phyloP scores from a whole-genome alignment of 2,797 vertebrate species.

The Ispidina lecontei region DNA sequence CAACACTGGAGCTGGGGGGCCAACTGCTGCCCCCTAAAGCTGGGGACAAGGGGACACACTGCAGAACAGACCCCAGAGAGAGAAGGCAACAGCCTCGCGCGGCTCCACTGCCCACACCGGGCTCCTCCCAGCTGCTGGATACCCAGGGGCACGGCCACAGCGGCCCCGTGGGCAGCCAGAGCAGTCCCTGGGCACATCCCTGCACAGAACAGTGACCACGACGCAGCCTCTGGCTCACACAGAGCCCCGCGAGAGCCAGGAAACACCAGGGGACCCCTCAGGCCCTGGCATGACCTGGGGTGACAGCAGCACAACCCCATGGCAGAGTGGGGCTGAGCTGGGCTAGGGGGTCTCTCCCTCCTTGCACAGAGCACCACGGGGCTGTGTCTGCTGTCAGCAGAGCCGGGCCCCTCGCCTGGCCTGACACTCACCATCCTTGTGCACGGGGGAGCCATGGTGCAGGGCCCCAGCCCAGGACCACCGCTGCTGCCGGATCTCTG shows the following conservation, averaged over 20 bases:
- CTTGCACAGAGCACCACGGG: neutral
- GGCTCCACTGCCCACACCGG: neutral
- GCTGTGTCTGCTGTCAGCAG: rapidly evolving
- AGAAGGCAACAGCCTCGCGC: rapidly evolving
- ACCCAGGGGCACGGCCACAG: rapidly evolving
- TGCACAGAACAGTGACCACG: rapidly evolving
- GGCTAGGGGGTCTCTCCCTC: neutral
- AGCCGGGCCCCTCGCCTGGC: neutral
- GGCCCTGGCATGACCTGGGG: neutral
- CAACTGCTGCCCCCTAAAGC: neutral
- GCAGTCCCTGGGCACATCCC: neutral
- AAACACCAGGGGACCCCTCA: rapidly evolving
- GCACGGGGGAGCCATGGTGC: conserved; percentile 84
- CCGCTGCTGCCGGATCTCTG: conserved; percentile 95
- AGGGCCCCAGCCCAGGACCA: conserved; percentile 94
- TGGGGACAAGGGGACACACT: rapidly evolving
- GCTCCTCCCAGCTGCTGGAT: neutral
- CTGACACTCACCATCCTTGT: conserved; percentile 79
- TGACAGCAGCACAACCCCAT: rapidly evolving
- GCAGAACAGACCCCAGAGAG: neutral
- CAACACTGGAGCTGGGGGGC: neutral
- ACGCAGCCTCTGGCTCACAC: neutral
- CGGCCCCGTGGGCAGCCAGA: neutral
- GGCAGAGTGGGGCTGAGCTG: neutral
- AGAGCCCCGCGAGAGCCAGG: neutral